Conservation (phyloP, 2,113 vertebrate species). For the Amblyornis subalaris region DNA sequence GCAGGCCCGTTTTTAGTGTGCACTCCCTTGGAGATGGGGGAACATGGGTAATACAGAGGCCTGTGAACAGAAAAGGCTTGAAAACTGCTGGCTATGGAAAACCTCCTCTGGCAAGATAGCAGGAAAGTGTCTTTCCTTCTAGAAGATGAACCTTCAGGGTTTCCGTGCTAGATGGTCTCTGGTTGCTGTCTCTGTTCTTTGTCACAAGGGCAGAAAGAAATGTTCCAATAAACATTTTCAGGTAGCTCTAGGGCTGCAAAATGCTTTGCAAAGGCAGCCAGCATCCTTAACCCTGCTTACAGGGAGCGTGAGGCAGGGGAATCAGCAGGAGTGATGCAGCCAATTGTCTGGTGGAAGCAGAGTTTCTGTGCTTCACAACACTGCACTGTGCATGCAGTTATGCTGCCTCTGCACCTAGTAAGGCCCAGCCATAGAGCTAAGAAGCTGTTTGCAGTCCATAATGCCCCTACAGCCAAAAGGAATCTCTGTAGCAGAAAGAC, state of each 20-base stretch:
- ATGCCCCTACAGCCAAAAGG: background rate
- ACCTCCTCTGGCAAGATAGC: background rate
- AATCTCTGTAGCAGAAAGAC: background rate
- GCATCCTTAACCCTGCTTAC: background rate
- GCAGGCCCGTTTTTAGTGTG: rapidly evolving
- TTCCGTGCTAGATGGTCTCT: background rate
- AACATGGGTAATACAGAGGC: background rate
- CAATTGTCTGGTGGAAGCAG: background rate
- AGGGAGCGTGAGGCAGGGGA: background rate
- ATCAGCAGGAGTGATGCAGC: background rate
- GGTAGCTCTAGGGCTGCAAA: background rate
- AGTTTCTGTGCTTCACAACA: background rate
- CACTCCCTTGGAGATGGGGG: background rate
- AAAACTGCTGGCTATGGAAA: background rate
- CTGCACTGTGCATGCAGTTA: background rate
- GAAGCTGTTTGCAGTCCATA: background rate
- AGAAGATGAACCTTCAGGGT: background rate
- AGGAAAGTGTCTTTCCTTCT: background rate
- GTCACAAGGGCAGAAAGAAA: background rate
- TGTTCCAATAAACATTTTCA: background rate
- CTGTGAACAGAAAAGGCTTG: background rate
- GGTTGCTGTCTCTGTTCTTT: background rate
- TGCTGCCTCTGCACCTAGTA: background rate
- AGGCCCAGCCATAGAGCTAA: background rate
- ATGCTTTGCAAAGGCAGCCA: background rate